Conservation (phyloP, 1,140 invertebrate species). For the Acyrthosiphon pisum region DNA sequence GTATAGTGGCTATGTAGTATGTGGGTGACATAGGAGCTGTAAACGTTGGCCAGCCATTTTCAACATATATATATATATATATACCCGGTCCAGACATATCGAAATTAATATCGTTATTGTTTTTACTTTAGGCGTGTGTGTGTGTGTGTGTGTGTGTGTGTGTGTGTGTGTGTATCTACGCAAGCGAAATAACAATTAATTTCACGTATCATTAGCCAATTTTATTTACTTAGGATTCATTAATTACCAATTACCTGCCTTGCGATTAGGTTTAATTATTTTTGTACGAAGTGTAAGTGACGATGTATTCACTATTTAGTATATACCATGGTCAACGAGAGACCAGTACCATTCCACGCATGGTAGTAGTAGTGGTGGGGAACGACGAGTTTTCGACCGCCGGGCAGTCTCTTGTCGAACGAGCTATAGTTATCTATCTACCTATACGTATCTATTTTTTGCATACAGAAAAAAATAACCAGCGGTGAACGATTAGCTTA, state of each 20-base stretch:
- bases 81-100: not conserved
- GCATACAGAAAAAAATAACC: not conserved
- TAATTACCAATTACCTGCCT: not conserved
- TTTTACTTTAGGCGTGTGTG: not conserved
- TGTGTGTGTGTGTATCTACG: not conserved
- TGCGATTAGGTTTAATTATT: not conserved
- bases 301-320: not conserved
- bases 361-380: too few relatives aligned
- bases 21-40: not conserved
- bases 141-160: not conserved
- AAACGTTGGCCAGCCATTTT: not conserved
- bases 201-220: slow-evolving; percentile 35
- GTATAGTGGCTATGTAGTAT: not conserved
- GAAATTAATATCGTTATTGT: not conserved
- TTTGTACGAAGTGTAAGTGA: not conserved
- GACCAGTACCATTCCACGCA: too few relatives aligned
- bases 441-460: not conserved
- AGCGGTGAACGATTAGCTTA: not conserved
- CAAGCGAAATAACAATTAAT: slow-evolving; percentile 6
- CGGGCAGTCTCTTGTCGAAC: too few relatives aligned
- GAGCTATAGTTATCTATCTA: too few relatives aligned
- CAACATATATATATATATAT: not conserved
- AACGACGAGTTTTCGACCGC: too few relatives aligned
- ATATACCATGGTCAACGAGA: not conserved
- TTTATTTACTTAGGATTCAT: slow-evolving; percentile 33